These are phyloP conservation scores for Neoascia interrupta DNA, from an alignment of 2,888 invertebrate genomes.

Conservation along the genomic window DNA sequence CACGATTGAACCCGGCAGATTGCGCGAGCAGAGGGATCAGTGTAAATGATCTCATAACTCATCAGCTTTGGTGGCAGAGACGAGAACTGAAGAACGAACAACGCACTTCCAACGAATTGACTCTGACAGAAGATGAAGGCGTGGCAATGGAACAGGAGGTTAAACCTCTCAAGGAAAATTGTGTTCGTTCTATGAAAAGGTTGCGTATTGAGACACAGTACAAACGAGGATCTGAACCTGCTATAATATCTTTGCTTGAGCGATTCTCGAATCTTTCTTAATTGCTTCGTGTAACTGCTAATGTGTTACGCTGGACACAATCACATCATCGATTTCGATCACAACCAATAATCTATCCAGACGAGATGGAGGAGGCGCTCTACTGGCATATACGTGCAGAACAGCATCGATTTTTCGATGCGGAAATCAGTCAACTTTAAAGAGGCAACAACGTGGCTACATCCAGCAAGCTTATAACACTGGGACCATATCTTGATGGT, in stretches of 20 bases:
- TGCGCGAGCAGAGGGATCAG: constrained; percentile 22
- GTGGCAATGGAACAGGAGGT: constrained; percentile 5
- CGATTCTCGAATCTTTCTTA: not conserved
- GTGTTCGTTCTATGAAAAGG: not conserved
- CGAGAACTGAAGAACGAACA: not conserved
- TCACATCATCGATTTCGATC: constrained; percentile 7
- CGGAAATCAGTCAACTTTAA: constrained; percentile 12
- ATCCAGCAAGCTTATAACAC: constrained; percentile 2
- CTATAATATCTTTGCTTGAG: constrained; percentile 5
- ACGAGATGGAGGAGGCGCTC: constrained; percentile 25
- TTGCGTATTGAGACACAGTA: constrained; percentile 4
- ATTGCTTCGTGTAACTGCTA: constrained; percentile 11
- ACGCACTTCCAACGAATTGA: not conserved
- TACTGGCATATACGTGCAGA: constrained; percentile 11
- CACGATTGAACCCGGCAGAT: constrained; percentile 19
- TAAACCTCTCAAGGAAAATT: constrained; percentile 9
- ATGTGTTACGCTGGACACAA: constrained; percentile 15
- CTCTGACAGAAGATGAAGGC: not conserved
- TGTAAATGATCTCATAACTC: not conserved
- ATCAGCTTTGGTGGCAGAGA: constrained; percentile 25
- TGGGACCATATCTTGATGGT: constrained; percentile 11
- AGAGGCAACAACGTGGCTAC: constrained; percentile 6
- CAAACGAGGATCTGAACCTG: not conserved
- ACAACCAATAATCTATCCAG: constrained; percentile 10
- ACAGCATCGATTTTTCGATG: constrained; percentile 15